Conservation (phyloP, 1,140 invertebrate species). For the Drosophila chauvacae region DNA sequence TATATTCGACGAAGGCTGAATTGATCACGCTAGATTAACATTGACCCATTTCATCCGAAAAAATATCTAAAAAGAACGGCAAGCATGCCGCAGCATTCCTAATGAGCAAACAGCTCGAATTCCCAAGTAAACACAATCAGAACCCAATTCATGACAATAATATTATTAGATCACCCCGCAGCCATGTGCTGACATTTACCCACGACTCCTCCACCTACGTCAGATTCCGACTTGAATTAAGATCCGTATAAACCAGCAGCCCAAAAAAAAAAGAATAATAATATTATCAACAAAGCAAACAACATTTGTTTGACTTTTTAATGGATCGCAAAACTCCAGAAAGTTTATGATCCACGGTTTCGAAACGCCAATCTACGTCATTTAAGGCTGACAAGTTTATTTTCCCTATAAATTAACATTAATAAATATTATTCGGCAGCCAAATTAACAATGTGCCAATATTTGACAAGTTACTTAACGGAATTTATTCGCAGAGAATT, state of each 20-base stretch:
- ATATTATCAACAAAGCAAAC: background rate
- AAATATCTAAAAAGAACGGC: slow-evolving; percentile 37
- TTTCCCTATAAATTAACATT: slow-evolving; percentile 61
- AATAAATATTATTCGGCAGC: slow-evolving; percentile 48
- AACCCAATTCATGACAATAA: slow-evolving; percentile 58
- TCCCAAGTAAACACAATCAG: slow-evolving; percentile 49
- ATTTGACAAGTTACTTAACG: slow-evolving; percentile 68
- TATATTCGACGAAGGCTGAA: slow-evolving; percentile 44
- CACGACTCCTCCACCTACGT: slow-evolving; percentile 27
- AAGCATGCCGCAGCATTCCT: slow-evolving; percentile 25
- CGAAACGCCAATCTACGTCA: slow-evolving; percentile 54
- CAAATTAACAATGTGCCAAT: slow-evolving; percentile 73
- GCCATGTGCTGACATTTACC: slow-evolving; percentile 45
- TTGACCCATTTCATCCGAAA: slow-evolving; percentile 45
- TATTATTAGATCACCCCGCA: slow-evolving; percentile 64
- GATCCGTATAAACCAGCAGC: background rate
- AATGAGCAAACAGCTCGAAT: slow-evolving; percentile 11
- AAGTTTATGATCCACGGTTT: slow-evolving; percentile 19
- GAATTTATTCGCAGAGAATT: slow-evolving; percentile 44
- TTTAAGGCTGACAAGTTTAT: slow-evolving; percentile 34
- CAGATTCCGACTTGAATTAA: slow-evolving; percentile 7
- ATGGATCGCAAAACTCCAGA: slow-evolving; percentile 26
- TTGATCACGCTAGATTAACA: slow-evolving; percentile 52
- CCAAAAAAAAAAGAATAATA: background rate
- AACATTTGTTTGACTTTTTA: slow-evolving; percentile 37